These are phyloP conservation scores for Anadara kagoshimensis DNA, from an alignment of 1,140 invertebrate species.

Conservation along the genomic window DNA sequence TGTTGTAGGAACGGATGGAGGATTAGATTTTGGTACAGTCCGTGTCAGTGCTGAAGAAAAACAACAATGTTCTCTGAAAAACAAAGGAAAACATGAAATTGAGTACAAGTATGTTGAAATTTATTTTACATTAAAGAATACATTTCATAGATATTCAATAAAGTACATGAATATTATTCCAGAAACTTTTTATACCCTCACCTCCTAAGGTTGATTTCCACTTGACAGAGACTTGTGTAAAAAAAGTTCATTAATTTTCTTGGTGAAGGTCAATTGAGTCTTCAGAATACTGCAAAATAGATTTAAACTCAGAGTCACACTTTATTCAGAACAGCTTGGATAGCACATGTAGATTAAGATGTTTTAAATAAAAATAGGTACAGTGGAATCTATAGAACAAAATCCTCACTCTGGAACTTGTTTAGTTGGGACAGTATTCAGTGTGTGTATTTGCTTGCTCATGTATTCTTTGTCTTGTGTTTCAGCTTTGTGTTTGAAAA, in stretches of 20 bases:
- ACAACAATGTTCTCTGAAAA: constrained; percentile 72
- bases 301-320: too few relatives aligned
- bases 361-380: not conserved
- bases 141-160: too few relatives aligned
- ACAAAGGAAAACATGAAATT: constrained; percentile 75
- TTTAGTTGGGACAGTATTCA: not conserved
- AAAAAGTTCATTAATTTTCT: too few relatives aligned
- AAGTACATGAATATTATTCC: too few relatives aligned
- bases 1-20: constrained; percentile 69
- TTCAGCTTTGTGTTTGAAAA: constrained; percentile 70
- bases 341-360: not conserved
- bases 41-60: constrained; percentile 72
- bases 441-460: not conserved
- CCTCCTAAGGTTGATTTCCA: too few relatives aligned
- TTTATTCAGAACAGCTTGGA: not conserved
- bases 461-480: too few relatives aligned
- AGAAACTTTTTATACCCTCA: too few relatives aligned
- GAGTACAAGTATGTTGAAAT: constrained; percentile 61
- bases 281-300: too few relatives aligned
- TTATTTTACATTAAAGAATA: too few relatives aligned
- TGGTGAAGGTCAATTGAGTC: too few relatives aligned
- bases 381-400: not conserved
- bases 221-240: too few relatives aligned
- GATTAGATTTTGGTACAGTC: constrained; percentile 73
- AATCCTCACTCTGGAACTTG: not conserved